Evolutionary conservation across 2,888 invertebrate species (phyloP), one percentile per base, ranked within the genome.

Genomic region (Erpobdella octoculata): DNA sequence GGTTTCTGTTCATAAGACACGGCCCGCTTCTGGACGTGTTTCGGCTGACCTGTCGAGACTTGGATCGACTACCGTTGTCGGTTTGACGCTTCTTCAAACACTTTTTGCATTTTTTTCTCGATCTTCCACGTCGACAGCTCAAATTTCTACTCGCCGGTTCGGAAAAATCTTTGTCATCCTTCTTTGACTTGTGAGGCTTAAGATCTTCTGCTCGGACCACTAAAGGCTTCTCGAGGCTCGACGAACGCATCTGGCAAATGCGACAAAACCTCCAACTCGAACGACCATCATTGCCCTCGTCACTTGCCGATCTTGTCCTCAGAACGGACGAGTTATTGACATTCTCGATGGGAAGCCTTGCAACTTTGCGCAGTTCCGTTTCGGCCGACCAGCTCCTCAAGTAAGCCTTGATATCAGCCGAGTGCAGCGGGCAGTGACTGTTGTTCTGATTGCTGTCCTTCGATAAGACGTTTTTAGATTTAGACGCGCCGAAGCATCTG

Each of bases 1-100:
- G 53, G n/a, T 53, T 53, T 21, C 21, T 53, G 28, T 53, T 53
- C 53, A 53, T 53, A n/a, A n/a, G n/a, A n/a, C n/a, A n/a, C n/a
- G n/a, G n/a, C n/a, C n/a, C n/a, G n/a, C n/a, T n/a, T n/a, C n/a
- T n/a, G n/a, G n/a, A n/a, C n/a, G n/a, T n/a, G n/a, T n/a, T n/a
- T n/a, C n/a, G n/a, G n/a, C n/a, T n/a, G n/a, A n/a, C n/a, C n/a
- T n/a, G n/a, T n/a, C n/a, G n/a, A n/a, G n/a, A n/a, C n/a, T n/a
- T n/a, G n/a, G n/a, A n/a, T n/a, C n/a, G n/a, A n/a, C n/a, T n/a
- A n/a, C n/a, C n/a, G n/a, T n/a, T n/a, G n/a, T n/a, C n/a, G n/a
- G n/a, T n/a, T 53, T 53, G 53, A 8, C 1, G 4, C 21, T 53
- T 25, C 21, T 53, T 28, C 5, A 12, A 3, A 1, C 28, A 1